Evolutionary conservation across 2,797 vertebrate genomes (phyloP).

Genomic region (Otus scops): DNA sequence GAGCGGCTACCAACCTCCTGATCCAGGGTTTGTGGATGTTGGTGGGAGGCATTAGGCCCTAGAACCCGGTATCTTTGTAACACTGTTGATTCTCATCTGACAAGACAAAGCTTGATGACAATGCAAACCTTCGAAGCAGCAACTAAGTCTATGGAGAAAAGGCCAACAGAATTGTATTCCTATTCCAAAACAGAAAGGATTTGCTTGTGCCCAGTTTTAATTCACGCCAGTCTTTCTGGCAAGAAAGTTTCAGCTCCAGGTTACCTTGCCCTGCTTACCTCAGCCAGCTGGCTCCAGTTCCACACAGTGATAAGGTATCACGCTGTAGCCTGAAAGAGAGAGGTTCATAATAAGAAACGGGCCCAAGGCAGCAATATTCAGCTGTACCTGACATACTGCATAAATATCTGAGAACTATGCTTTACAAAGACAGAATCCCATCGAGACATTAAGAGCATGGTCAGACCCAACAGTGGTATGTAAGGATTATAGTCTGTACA

Average conservation of each 20-base stretch:
- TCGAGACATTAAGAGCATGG: not conserved
- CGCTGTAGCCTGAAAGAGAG: not conserved
- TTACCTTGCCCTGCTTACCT: not conserved
- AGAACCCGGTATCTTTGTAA: not conserved
- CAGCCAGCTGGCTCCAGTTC: not conserved
- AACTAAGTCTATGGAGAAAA: not conserved
- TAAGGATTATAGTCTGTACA: not conserved
- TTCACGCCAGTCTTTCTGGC: not conserved
- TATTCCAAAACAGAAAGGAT: not conserved
- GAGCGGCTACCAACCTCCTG: not conserved
- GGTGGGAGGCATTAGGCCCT: not conserved
- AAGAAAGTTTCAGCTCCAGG: not conserved
- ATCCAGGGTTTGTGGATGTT: not conserved
- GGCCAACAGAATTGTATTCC: not conserved
- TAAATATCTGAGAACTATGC: not conserved
- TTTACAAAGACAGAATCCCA: not conserved
- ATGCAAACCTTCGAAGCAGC: not conserved
- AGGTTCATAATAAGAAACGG: not conserved
- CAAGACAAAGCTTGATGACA: not conserved
- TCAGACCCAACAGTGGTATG: not conserved
- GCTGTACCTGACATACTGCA: not conserved
- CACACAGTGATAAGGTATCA: accelerated
- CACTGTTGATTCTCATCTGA: not conserved
- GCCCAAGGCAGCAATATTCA: not conserved
- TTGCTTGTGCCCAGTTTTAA: not conserved